phyloP scores from a whole-genome alignment of 2,888 invertebrate species.

The Aleiodes testaceus region DNA sequence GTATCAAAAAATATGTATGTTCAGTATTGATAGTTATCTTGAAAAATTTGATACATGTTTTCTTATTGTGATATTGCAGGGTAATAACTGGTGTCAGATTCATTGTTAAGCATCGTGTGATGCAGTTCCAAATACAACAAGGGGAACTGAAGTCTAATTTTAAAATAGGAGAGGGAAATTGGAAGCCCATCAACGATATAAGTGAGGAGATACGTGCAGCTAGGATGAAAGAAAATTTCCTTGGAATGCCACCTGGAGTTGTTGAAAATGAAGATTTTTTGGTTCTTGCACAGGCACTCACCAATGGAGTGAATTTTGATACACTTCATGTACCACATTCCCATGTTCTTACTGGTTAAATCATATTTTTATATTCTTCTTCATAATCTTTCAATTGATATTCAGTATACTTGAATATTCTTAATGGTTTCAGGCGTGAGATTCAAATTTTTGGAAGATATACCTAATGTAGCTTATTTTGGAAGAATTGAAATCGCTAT shows the following conservation, averaged over 20 bases:
- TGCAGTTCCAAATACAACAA: constrained; percentile 18
- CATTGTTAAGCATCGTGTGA: not conserved
- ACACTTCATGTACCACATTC: not conserved
- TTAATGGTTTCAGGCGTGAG: not conserved
- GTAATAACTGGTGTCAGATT: constrained; percentile 11
- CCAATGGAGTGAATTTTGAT: not conserved
- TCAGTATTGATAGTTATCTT: not conserved
- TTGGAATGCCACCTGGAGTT: not conserved
- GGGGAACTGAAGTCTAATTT: not conserved
- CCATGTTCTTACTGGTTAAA: not conserved
- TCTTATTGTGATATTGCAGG: not conserved
- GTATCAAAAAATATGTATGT: not conserved
- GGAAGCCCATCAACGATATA: not conserved
- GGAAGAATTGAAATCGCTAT: not conserved
- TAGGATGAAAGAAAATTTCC: not conserved
- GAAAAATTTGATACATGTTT: not conserved
- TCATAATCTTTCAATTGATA: too few species aligned
- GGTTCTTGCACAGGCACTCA: not conserved
- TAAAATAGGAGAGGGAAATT: not conserved
- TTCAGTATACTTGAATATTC: too few species aligned
- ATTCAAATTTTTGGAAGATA: not conserved
- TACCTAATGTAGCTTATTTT: not conserved
- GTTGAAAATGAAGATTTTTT: not conserved
- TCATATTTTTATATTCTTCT: too few species aligned
- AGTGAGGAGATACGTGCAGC: too few species aligned